Evolutionary conservation across 2,797 vertebrate genomes (phyloP).

Genomic region (Neosilurus hyrtlii): DNA sequence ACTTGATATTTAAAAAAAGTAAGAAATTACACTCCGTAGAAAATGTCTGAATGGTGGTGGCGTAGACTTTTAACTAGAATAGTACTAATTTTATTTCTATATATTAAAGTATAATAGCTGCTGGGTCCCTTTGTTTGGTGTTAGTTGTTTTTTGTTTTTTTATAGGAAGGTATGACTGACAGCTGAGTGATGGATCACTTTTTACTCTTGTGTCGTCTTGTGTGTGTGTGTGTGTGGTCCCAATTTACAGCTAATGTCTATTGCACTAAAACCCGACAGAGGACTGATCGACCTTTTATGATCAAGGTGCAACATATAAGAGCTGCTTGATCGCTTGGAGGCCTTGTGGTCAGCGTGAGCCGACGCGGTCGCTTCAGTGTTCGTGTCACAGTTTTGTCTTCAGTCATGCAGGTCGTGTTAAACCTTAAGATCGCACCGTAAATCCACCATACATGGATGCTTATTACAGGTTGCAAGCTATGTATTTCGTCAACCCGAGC

Average conservation of each 20-base stretch:
- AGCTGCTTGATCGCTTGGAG: background rate
- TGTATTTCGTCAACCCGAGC: background rate
- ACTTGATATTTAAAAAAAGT: background rate
- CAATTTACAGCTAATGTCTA: constrained; percentile 2
- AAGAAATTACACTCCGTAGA: constrained; percentile 39
- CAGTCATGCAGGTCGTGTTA: background rate
- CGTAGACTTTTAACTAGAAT: constrained; percentile 47
- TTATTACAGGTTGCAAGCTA: background rate
- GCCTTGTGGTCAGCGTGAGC: too few species aligned
- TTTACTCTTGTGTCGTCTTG: background rate
- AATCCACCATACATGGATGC: background rate
- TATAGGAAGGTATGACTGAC: constrained; percentile 56
- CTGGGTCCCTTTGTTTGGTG: background rate
- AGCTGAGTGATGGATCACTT: constrained; percentile 14
- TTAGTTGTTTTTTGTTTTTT: constrained; percentile 42
- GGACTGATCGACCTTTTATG: background rate
- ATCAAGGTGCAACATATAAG: constrained; percentile 12
- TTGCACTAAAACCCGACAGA: constrained; percentile 7
- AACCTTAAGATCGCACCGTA: background rate
- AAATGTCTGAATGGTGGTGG: constrained; percentile 18
- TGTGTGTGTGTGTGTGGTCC: background rate
- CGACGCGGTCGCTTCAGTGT: background rate
- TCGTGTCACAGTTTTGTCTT: background rate
- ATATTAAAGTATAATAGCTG: constrained; percentile 42
- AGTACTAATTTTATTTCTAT: constrained; percentile 58